Base-by-base conservation (phyloP, 2,888 invertebrate genomes). In the Lasioglossum zephyrum region DNA sequence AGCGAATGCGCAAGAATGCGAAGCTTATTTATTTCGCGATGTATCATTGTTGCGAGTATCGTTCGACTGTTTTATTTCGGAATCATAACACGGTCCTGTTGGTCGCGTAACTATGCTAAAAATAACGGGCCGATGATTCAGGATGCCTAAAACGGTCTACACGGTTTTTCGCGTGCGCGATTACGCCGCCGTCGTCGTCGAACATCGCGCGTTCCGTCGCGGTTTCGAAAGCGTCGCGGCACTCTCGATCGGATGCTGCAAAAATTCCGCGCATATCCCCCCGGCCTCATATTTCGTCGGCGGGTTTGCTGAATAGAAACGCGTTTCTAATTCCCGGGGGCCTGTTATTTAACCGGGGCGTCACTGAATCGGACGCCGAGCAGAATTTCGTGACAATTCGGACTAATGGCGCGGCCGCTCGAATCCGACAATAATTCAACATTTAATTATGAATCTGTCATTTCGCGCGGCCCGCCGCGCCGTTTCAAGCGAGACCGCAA, bases 391-490 rank as follows among this genome's bases (percentile, higher is more conserved):
- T 16, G 78, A 80, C 77, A 86, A 86, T 78, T 26, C 79, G 75
- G 53, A 39, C 76, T 87, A 82, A 86, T 83, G 69, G 63, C 70
- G 63, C 44, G 66, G 53, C 44, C 72, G 74, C 31, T 63, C 36
- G 74, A 66, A 22, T 63, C 73, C 87, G 79, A 87, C 75, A 82
- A 82, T 83, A 86, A 86, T 87, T 86, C 83, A 73, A 73, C 82
- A 72, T 86, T 87, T 82, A 86, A 86, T 86, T 82, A 80, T 80
- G 79, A 80, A 73, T 74, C 85, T 79, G 85, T 82, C 85, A 77
- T 81, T 77, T 77, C 36, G 47, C 41, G 53, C 41, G 57, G 53
- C 31, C 53, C n/a, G 53, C 53, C 53, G 22, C 44, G 79, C 78
- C 63, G 79, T 80, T 72, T 31, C 69, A 36, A 39, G 77, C 63